Evolutionary conservation across 2,113 vertebrate genomes (phyloP), one percentile per base, ranked within the genome.

Genomic region (Scopus umbretta): DNA sequence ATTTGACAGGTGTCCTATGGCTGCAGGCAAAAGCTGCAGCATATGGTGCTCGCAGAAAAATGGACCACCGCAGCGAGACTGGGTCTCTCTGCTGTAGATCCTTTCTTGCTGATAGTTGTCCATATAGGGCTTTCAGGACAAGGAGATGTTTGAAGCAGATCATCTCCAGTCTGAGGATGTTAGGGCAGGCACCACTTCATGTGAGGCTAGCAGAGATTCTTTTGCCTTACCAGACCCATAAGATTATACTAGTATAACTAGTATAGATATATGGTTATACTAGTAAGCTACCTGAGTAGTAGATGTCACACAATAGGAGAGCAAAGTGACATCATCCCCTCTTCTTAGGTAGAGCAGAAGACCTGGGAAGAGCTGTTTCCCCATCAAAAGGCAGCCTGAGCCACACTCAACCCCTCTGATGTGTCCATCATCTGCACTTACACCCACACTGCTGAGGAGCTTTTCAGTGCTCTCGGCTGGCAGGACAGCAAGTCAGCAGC

Each of bases 51-150:
- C 2, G 1, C 45, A 71, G 58, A 13, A 27, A 40, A 32, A 56
- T 3, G 13, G 56, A 36, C 16, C 16, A 7, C 40, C 10, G 26
- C 22, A 15, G 62, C 1, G 26, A 47, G 45, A 36, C 13, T 1
- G 14, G 10, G 49, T 15, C 7, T 49, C 40, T 43, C 53, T 29
- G 67, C 25, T 42, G 5, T 7, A 23, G 72, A 40, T 4, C 10
- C 22, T 34, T 32, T 21, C 29, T 43, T n/a, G 53, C 36, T 19
- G 34, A 26, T 6, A 12, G 22, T 47, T n/a, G n/a, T 6, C 6
- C n/a, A 22, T 8, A 0, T 0, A 1, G 26, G 26, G 7, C 12
- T 20, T 18, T 40, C 21, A 56, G 42, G 42, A 32, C 30, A 45
- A 50, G 42, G 45, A 71, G 22, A 7, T 6, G 15, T 18, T 11